Evolutionary conservation across 2,888 invertebrate species (phyloP).

Genomic region (Pecten maximus): DNA sequence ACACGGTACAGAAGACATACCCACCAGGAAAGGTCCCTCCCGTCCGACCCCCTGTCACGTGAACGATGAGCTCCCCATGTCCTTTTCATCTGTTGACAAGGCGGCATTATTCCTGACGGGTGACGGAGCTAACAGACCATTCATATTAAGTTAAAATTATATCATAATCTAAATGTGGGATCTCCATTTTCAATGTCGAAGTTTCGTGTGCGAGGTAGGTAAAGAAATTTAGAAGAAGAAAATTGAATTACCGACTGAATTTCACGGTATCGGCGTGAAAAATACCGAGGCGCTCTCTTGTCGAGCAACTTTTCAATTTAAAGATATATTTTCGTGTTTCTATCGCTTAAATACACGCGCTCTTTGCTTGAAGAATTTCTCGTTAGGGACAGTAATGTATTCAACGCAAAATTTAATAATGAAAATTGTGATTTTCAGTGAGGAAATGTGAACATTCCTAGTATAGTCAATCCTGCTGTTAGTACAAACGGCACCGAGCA

Average conservation of each 20-base stretch:
- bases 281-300: too few relatives aligned
- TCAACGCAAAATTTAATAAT: too few relatives aligned
- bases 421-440: too few relatives aligned
- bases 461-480: neutral
- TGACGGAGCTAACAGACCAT: neutral
- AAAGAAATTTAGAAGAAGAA: too few relatives aligned
- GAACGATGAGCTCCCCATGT: neutral
- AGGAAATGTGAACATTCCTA: too few relatives aligned
- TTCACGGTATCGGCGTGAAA: too few relatives aligned
- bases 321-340: too few relatives aligned
- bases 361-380: too few relatives aligned
- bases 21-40: neutral
- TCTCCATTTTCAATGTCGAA: neutral
- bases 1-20: neutral
- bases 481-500: neutral
- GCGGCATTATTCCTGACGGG: neutral
- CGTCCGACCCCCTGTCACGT: slow-evolving; percentile 13
- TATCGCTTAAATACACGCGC: too few relatives aligned
- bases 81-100: neutral
- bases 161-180: slow-evolving; percentile 5
- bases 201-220: neutral
- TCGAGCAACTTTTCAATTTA: too few relatives aligned
- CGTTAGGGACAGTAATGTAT: too few relatives aligned
- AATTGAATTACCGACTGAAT: too few relatives aligned
- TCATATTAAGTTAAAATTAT: neutral